Evolutionary conservation across 1,140 invertebrate species (phyloP).

Genomic region (Drosophila ficusphila): DNA sequence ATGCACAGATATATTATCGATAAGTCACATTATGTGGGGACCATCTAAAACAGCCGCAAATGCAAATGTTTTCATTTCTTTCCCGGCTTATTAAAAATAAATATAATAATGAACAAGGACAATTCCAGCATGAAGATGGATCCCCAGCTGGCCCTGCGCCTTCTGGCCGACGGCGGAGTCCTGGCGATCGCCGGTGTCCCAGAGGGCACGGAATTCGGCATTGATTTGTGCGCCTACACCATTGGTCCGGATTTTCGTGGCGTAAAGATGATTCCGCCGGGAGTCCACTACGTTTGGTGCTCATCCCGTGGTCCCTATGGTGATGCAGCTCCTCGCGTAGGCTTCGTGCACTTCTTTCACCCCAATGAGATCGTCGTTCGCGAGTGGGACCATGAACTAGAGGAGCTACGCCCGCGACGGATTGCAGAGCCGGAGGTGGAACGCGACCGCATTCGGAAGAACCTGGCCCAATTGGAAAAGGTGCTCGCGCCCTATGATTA

Average conservation of each 20-base stretch:
- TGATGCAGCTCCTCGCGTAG: conserved; percentile 88
- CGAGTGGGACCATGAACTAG: conserved; percentile 91
- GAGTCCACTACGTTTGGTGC: conserved; percentile 97
- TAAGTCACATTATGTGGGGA: neutral
- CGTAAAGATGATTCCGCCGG: conserved; percentile 99
- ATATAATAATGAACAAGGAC: conserved; percentile 67
- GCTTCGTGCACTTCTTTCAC: conserved; percentile 95
- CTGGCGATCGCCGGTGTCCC: conserved; percentile 94
- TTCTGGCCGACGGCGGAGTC: conserved; percentile 93
- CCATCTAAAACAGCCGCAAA: neutral
- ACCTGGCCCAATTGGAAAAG: conserved; percentile 91
- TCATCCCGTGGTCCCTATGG: conserved; percentile 85
- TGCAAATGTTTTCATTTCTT: neutral
- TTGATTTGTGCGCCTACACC: conserved; percentile 97
- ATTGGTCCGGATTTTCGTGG: conserved; percentile 97
- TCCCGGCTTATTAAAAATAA: neutral
- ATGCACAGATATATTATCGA: neutral
- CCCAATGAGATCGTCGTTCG: conserved; percentile 93
- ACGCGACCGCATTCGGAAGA: conserved; percentile 88
- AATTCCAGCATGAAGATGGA: conserved; percentile 87
- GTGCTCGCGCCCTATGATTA: conserved; percentile 96
- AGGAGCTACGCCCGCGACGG: conserved; percentile 88
- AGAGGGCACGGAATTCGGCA: conserved; percentile 95
- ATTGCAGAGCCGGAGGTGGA: conserved; percentile 83
- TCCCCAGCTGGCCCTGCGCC: conserved; percentile 89